Conservation (phyloP, 2,797 vertebrate genomes). For the Darevskia nairensis region DNA sequence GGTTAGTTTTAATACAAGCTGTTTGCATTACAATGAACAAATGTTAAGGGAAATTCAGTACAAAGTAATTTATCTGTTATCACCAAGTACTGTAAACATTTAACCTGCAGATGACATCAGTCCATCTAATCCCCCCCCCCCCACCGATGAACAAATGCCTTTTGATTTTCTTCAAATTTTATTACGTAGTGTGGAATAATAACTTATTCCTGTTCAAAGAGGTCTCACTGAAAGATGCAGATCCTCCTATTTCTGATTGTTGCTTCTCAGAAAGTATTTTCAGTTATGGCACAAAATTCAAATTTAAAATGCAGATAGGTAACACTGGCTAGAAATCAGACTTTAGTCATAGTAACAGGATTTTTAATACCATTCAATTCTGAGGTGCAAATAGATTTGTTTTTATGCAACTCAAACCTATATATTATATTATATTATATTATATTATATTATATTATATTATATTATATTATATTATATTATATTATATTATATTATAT, state of each 20-base stretch:
- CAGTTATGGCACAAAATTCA: not conserved
- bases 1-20: not conserved
- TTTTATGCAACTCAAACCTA: too few relatives aligned
- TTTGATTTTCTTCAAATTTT: not conserved
- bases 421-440: too few relatives aligned
- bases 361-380: too few relatives aligned
- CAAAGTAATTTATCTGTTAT: not conserved
- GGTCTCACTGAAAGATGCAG: not conserved
- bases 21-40: not conserved
- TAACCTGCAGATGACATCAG: too few relatives aligned
- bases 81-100: not conserved
- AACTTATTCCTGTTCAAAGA: not conserved
- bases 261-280: slow-evolving; percentile 1
- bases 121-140: not conserved
- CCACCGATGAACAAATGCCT: too few relatives aligned
- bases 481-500: too few relatives aligned
- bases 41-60: not conserved
- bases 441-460: too few relatives aligned
- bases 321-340: too few relatives aligned
- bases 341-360: too few relatives aligned
- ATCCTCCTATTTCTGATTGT: not conserved
- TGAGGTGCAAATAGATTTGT: too few relatives aligned
- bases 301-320: too few relatives aligned
- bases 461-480: too few relatives aligned
- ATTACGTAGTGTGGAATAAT: not conserved